Conservation (phyloP, 2,888 invertebrate genomes). For the Euspilapteryx auroguttella region DNA sequence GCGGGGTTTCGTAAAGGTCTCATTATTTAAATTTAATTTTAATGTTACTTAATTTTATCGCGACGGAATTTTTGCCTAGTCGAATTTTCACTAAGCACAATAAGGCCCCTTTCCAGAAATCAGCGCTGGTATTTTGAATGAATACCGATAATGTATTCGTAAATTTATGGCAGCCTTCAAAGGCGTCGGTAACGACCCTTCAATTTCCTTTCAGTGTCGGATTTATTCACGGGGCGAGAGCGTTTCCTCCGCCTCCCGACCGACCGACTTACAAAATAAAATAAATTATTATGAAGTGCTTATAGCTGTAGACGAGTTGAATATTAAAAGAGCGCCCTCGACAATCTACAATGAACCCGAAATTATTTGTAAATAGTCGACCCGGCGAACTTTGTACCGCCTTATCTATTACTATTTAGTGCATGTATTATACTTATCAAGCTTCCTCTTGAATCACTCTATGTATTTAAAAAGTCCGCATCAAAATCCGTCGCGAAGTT, state of each 20-base stretch:
- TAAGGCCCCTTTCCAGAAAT: constrained; percentile 4
- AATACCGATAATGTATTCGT: constrained; percentile 31
- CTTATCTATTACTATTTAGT: too few relatives aligned
- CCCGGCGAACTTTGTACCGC: too few relatives aligned
- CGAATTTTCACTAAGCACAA: too few relatives aligned
- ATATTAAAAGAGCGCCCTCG: constrained; percentile 19
- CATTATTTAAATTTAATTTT: not conserved
- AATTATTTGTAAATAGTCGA: too few relatives aligned
- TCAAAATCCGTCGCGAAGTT: too few relatives aligned
- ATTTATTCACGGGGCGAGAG: constrained; percentile 41
- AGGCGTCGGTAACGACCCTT: constrained; percentile 40
- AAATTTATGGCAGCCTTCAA: constrained; percentile 36
- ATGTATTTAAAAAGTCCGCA: too few relatives aligned
- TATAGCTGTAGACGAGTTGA: constrained; percentile 32
- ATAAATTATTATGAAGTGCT: constrained; percentile 23
- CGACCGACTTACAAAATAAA: constrained; percentile 25
- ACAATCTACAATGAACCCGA: too few relatives aligned
- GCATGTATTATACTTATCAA: too few relatives aligned
- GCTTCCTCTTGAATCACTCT: too few relatives aligned
- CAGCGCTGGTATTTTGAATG: constrained; percentile 15
- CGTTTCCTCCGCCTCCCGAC: constrained; percentile 34
- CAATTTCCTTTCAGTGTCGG: constrained; percentile 48
- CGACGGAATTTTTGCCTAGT: too few relatives aligned
- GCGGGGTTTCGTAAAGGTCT: not conserved
- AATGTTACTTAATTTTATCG: not conserved